Evolutionary conservation across 2,113 vertebrate genomes (phyloP).

Genomic region (Serinus canaria): DNA sequence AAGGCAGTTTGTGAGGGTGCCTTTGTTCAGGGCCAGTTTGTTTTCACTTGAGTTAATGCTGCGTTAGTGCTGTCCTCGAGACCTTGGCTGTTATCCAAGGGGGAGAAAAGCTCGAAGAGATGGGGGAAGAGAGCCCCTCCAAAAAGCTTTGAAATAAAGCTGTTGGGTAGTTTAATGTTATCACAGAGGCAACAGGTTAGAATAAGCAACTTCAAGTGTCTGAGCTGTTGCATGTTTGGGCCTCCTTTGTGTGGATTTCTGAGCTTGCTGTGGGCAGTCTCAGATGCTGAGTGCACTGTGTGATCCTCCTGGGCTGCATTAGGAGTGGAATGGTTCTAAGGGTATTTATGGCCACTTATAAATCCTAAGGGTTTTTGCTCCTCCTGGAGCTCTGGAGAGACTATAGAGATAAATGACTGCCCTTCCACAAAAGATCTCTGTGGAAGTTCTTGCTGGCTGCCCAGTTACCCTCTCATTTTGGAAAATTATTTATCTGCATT

Average conservation of each 20-base stretch:
- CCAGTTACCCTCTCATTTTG: background rate
- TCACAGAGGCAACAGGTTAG: background rate
- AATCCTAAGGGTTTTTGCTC: background rate
- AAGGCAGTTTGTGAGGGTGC: background rate
- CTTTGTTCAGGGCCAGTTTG: slow-evolving; percentile 53
- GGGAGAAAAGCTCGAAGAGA: background rate
- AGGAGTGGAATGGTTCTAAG: background rate
- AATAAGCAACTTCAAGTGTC: background rate
- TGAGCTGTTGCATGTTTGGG: background rate
- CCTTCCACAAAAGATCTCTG: slow-evolving; percentile 1
- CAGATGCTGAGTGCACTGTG: background rate
- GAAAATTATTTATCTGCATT: background rate
- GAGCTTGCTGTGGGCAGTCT: background rate
- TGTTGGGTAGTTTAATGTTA: background rate
- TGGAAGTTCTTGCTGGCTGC: background rate
- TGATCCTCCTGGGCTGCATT: background rate
- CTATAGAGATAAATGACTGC: background rate
- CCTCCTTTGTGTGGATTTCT: background rate
- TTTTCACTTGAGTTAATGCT: slow-evolving; percentile 63
- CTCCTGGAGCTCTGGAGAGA: background rate
- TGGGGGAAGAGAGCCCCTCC: background rate
- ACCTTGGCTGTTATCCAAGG: slow-evolving; percentile 47
- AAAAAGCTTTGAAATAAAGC: slow-evolving; percentile 37
- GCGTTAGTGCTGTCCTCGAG: slow-evolving; percentile 52
- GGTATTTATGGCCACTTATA: background rate